Base-by-base conservation (phyloP, 2,797 vertebrate species). In the Labeo calbasu region DNA sequence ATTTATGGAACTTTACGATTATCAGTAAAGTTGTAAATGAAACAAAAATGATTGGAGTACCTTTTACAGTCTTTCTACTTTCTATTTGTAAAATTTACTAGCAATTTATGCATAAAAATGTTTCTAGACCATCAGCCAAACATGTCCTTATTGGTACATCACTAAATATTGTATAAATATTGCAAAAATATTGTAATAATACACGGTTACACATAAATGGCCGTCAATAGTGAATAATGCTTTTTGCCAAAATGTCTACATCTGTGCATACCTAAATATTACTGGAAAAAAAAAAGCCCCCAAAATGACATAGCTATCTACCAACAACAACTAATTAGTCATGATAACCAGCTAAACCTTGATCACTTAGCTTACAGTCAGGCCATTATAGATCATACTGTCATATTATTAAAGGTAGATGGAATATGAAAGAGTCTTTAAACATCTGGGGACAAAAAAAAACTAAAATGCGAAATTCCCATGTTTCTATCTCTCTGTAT, bases 391-490 rank as follows among this genome's bases (percentile, higher is more conserved):
- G 28, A 2, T 32, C 28, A 32, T 32, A 32, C 28, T 2, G 28
- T 32, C 28, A 32, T 32, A 94, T 94, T 93, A 88, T 76, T 55
- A 72, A 90, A 92, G 90, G 93, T 92, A 92, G 90, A 90, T 89
- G 92, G 93, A 92, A 92, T 94, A 90, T 92, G 61, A 51, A 84
- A 91, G 92, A 93, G 93, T 84, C 91, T 93, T 93, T 94, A 91
- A 94, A 92, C 91, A 92, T 88, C 69, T 28, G 36, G 71, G 12
- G 59, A n/a, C n/a, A 71, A n/a, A 85, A 90, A 90, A 94, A 94
- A 51, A 6, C 86, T 89, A 87, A 79, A 92, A 92, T 92, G 91
- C 92, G 93, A 92, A 94, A 94, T 77, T 43, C 53, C 23, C 7
- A 50, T 12, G 23, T 48, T 23, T 77, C n/a, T 19, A 59, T 77